Base-by-base conservation (phyloP, 2,797 vertebrate species). In the Galago senegalensis region DNA sequence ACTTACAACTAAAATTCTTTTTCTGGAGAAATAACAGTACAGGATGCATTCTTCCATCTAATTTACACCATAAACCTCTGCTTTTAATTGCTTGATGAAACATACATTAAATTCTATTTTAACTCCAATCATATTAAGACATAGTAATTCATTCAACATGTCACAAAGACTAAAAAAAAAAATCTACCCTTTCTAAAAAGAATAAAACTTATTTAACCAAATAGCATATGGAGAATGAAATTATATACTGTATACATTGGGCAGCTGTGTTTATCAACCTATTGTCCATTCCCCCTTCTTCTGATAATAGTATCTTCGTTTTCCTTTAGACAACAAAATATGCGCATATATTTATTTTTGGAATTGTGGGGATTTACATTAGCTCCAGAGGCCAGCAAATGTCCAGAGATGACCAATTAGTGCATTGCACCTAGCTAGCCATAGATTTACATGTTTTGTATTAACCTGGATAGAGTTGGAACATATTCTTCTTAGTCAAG, bases 61-160 rank as follows among this genome's bases (percentile, higher is more conserved):
- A 17, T n/a, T 21, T 3, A 86, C n/a, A 40, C 40, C 12, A n/a
- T 92, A 37, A 92, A 60, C 6, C 3, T 37, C 29, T 88, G 31
- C 20, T 80, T 91, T 94, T 91, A 94, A 70, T 89, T 86, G 34
- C 27, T 79, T 93, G 3, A 65, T 93, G 31, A 91, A 87, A 91
- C 93, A 86, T 69, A 70, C 10, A 79, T 65, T 90, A 90, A 77
- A 49, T 72, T 65, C 3, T 63, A 67, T 76, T 77, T 77, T 82
- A 93, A 75, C 75, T 95, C 29, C 93, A 72, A 80, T 96, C 27
- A 84, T 23, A 88, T 17, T 86, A 79, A 4, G 40, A 63, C 13
- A 76, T 23, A 69, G 31, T 58, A 67, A 90, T 83, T 77, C 69
- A 87, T 83, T 73, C 63, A 84, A 53, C 17, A 86, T 49, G 16